Evolutionary conservation across 2,888 invertebrate species (phyloP), one percentile per base, ranked within the genome.

Genomic region (Spisula solida): DNA sequence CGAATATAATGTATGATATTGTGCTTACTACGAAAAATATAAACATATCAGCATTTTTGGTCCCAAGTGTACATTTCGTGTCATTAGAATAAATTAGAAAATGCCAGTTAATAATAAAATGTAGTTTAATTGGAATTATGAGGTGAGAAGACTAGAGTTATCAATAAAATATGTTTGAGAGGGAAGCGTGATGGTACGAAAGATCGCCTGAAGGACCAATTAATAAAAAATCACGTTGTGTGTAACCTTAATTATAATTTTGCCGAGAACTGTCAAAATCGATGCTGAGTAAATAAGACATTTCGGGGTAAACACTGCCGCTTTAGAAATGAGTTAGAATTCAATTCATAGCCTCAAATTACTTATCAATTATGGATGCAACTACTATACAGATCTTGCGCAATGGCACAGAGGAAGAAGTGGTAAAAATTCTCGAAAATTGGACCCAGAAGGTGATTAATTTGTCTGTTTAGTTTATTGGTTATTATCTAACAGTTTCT

Each of bases 371-470:
- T 80, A 93, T 93, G 93, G 93, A 94, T 88, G 94, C 92, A 83
- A 86, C 98, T 93, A 98, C 98, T 96, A 97, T 98, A 97, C 98
- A 98, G 83, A 92, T 94, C 29, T 82, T 95, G n/a, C 91, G 93
- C 70, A 90, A 82, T 81, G 94, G 95, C 18, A 93, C 91, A 55
- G 95, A 94, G 81, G 94, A 95, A 60, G 95, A 95, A 81, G 91
- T 94, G 80, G 90, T 93, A 81, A 88, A 87, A 56, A 87, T 93
- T 41, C 88, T 96, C 81, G 91, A 96, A 87, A 95, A 95, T n/a
- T 97, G 97, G 94, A 95, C 96, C 51, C 92, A 96, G 90, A 96
- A 96, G 95, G 97, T 97, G 96, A 80, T 48, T 41, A 25, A 66
- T 66, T 66, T 51, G 51, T 51, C n/a, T 51, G 51, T 14, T 16